These are phyloP conservation scores for Meteorus cinctellus DNA, from an alignment of 2,888 invertebrate genomes.

Conservation along the genomic window DNA sequence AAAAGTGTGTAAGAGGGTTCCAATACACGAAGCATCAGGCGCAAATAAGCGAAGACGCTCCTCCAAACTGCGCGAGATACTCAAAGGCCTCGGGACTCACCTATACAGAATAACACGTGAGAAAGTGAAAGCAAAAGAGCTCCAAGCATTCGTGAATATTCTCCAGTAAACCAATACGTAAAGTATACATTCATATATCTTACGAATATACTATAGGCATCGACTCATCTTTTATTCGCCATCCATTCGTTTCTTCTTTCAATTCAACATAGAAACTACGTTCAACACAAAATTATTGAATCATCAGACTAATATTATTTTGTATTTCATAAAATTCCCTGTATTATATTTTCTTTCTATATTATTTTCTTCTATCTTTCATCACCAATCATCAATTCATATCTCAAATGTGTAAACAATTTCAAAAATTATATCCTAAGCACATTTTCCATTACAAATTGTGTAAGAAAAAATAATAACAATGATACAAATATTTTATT, in stretches of 20 bases:
- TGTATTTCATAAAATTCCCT: neutral
- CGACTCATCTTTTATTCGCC: conserved; percentile 5
- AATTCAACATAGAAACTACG: neutral
- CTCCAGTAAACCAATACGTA: conserved; percentile 19
- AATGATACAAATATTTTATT: no score
- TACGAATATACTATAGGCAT: conserved; percentile 1
- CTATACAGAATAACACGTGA: conserved; percentile 60
- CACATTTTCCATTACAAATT: neutral
- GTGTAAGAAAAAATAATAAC: no score
- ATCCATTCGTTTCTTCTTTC: conserved; percentile 16
- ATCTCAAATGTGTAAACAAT: neutral
- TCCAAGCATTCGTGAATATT: conserved; percentile 43
- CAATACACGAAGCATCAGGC: conserved; percentile 7
- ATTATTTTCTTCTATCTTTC: neutral
- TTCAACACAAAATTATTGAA: conserved; percentile 7
- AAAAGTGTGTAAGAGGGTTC: neutral
- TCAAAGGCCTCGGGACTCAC: conserved; percentile 53
- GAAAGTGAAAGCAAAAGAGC: conserved; percentile 66
- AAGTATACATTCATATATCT: neutral
- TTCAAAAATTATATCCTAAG: neutral
- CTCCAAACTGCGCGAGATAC: conserved; percentile 33
- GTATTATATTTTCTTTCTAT: neutral
- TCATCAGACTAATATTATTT: neutral
- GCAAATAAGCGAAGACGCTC: conserved; percentile 35
- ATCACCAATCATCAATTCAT: neutral